These are phyloP conservation scores for Dicycla oo DNA, from an alignment of 2,888 invertebrate species.

Conservation along the genomic window DNA sequence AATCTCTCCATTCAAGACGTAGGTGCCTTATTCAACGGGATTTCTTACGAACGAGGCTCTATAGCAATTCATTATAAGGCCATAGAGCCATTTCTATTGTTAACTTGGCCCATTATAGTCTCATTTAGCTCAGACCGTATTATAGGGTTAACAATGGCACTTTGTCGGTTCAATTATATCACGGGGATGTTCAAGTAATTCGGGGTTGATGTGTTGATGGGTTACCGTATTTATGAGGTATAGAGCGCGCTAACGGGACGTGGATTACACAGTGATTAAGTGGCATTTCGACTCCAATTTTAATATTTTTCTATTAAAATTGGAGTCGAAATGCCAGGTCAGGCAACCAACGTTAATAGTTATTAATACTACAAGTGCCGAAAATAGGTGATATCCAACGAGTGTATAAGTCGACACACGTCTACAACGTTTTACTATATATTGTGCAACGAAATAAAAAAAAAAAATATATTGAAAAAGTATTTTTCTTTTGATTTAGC, in stretches of 20 bases:
- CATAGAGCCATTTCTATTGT: constrained; percentile 84
- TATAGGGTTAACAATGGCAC: constrained; percentile 71
- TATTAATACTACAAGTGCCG: no score
- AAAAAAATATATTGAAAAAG: no score
- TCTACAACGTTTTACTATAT: no score
- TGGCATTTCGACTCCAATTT: not conserved
- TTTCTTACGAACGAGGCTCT: constrained; percentile 79
- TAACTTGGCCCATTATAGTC: constrained; percentile 78
- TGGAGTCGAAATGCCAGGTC: no score
- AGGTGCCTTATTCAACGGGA: constrained; percentile 82
- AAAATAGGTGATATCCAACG: no score
- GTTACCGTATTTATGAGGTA: constrained; percentile 13
- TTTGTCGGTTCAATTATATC: constrained; percentile 73
- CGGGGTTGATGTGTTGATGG: constrained; percentile 43
- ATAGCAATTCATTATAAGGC: constrained; percentile 87
- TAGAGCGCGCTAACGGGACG: constrained; percentile 11
- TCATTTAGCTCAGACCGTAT: constrained; percentile 79
- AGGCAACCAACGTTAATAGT: not conserved
- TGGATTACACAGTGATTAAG: not conserved
- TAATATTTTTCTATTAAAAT: not conserved
- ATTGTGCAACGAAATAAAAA: no score
- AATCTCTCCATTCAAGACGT: constrained; percentile 81
- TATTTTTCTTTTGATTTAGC: no score
- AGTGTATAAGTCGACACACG: no score
- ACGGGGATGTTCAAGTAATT: constrained; percentile 64